Conservation (phyloP, 2,888 invertebrate species). For the Nysson spinosus region DNA sequence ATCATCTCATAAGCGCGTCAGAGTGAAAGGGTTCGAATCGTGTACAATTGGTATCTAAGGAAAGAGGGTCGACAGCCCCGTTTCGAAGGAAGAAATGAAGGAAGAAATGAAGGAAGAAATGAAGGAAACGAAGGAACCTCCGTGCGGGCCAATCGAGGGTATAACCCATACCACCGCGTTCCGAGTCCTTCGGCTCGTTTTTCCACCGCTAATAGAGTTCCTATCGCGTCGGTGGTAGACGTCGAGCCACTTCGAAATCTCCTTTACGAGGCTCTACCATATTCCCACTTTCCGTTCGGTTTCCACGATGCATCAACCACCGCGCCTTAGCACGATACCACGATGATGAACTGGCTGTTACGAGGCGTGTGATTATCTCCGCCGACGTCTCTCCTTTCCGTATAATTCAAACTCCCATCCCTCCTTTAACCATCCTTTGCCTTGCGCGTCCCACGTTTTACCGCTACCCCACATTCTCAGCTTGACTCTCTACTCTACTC, state of each 20-base stretch:
- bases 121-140: too few relatives aligned
- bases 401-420: constrained; percentile 63
- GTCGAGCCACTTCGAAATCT: constrained; percentile 6
- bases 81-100: too few relatives aligned
- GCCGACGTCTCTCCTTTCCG: constrained; percentile 67
- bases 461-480: not conserved
- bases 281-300: constrained; percentile 48
- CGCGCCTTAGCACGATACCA: constrained; percentile 67
- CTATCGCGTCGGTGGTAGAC: constrained; percentile 28
- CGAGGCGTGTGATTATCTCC: constrained; percentile 73
- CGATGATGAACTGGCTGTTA: constrained; percentile 70
- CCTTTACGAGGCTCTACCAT: constrained; percentile 14
- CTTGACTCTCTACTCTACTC: not conserved
- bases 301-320: constrained; percentile 70
- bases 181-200: constrained; percentile 37
- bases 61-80: too few relatives aligned
- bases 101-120: too few relatives aligned
- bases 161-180: constrained; percentile 3
- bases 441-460: not conserved
- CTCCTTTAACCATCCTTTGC: constrained; percentile 29
- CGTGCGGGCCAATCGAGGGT: constrained; percentile 2
- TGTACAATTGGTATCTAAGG: too few relatives aligned
- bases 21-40: too few relatives aligned
- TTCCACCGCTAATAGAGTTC: constrained; percentile 64
- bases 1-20: too few relatives aligned